Evolutionary conservation across 2,888 invertebrate species (phyloP).

Genomic region (Catocala nupta): DNA sequence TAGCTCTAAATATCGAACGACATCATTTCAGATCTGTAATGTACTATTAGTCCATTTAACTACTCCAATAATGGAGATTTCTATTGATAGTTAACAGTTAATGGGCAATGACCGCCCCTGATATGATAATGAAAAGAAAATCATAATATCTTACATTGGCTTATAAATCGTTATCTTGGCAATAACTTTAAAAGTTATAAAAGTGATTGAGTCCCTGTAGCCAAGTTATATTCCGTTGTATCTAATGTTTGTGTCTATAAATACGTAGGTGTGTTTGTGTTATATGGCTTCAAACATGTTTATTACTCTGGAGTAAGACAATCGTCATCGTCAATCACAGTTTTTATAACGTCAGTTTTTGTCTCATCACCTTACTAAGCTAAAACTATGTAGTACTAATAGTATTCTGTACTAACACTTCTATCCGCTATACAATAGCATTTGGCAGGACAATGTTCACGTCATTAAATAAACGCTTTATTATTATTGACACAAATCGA

Average conservation of each 20-base stretch:
- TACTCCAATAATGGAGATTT: slow-evolving; percentile 20
- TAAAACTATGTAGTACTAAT: no score
- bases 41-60: slow-evolving; percentile 23
- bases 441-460: no score
- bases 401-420: no score
- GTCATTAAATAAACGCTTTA: no score
- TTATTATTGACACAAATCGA: no score
- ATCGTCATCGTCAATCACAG: no score
- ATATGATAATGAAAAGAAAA: slow-evolving; percentile 3
- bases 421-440: no score
- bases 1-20: slow-evolving; percentile 15
- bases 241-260: neutral
- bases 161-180: slow-evolving; percentile 12
- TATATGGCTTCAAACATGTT: no score
- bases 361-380: no score
- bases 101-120: slow-evolving; percentile 7
- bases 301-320: no score
- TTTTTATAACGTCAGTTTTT: no score
- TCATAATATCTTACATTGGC: neutral
- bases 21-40: slow-evolving; percentile 2
- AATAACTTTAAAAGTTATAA: slow-evolving; percentile 14
- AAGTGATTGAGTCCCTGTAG: slow-evolving; percentile 1
- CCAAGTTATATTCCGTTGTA: slow-evolving; percentile 8
- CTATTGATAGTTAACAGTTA: neutral
- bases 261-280: neutral